Conservation (phyloP, 2,888 invertebrate genomes). For the Chouioia cunea region DNA sequence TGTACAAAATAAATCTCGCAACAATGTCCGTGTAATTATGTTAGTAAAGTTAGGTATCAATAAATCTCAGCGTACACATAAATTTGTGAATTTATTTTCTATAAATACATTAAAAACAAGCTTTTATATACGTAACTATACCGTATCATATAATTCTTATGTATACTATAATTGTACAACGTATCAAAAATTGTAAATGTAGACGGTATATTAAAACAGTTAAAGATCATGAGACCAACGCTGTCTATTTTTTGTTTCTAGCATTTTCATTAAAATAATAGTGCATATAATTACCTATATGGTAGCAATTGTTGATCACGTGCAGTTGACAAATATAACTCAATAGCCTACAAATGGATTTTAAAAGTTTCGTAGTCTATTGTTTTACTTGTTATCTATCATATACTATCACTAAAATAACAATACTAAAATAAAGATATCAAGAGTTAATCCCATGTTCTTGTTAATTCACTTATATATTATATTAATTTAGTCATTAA, state of each 20-base stretch:
- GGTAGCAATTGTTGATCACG: neutral
- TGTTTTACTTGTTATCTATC: conserved; percentile 12
- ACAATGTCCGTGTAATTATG: too few species aligned
- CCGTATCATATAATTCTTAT: conserved; percentile 27
- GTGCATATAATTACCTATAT: conserved; percentile 5
- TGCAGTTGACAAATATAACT: neutral
- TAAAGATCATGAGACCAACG: conserved; percentile 32
- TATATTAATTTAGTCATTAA: conserved; percentile 23
- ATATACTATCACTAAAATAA: conserved; percentile 16
- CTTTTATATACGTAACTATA: conserved; percentile 31
- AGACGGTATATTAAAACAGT: conserved; percentile 18
- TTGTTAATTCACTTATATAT: neutral
- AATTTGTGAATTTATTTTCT: conserved; percentile 38
- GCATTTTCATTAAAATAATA: conserved; percentile 8
- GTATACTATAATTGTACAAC: conserved; percentile 33
- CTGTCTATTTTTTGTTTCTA: neutral
- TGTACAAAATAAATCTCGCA: too few species aligned
- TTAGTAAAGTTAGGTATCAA: too few species aligned
- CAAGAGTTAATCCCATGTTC: conserved; percentile 17
- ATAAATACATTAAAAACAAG: conserved; percentile 41
- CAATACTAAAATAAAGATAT: conserved; percentile 1
- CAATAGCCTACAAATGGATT: neutral
- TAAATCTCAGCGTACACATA: neutral
- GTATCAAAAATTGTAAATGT: conserved; percentile 22
- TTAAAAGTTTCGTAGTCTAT: conserved; percentile 7